Base-by-base conservation (phyloP, 1,140 invertebrate species). In the Camponotus floridanus region DNA sequence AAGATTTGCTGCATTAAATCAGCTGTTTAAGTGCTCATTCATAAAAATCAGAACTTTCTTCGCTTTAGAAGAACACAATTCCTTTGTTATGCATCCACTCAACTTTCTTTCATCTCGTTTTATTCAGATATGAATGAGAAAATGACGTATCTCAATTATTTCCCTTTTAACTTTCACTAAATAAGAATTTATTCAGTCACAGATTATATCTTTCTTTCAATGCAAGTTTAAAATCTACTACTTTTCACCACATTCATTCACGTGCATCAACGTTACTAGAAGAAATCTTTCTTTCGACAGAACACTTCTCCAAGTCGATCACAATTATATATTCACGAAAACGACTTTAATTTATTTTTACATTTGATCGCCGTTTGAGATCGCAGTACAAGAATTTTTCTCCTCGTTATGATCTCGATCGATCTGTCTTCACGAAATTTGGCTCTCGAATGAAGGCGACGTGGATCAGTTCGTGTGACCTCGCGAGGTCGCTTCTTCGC, bases 401-500 rank as follows among this genome's bases (percentile, higher is more conserved):
- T 59, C 3, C 6, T 15, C 48, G 79, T 4, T 3, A 33, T 33
- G 39, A 33, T 39, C 26, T 26, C 33, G 64, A 73, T 73, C 79
- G 65, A 13, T 13, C 45, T n/a, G 11, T n/a, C 11, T 55, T 42
- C 48, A 21, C 39, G 78, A 39, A 5, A 51, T 51, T 18, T 31
- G 26, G 39, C 18, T 26, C 18, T 74, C 55, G 48, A 21, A 21
- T n/a, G 71, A 48, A 64, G 26, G 21, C 80, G 70, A 76, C 57
- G 71, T 36, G 42, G 76, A 84, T 84, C 33, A 59, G 65, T 15
- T 21, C 61, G 36, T 39, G 48, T 74, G 84, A 68, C 48, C 51
- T 39, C 76, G 76, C 39, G 84, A 86, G 76, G 76, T 80, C 85
- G 76, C 76, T 21, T 68, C 39, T 48, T 80, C 74, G 61, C n/a